Conservation (phyloP, 2,888 invertebrate species). For the Malacosoma neustria region DNA sequence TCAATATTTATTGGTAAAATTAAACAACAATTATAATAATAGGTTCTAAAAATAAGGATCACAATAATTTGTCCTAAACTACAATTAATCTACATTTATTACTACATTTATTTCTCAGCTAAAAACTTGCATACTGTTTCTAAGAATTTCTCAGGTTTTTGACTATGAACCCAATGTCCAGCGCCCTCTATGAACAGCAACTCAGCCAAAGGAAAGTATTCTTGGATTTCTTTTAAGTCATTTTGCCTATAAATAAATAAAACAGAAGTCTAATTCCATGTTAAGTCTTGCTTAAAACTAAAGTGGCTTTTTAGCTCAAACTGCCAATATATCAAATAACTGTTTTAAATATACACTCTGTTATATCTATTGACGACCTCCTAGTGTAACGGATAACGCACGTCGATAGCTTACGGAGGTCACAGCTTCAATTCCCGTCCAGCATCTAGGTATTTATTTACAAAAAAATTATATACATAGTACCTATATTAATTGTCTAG, state of each 20-base stretch:
- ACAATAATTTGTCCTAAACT: constrained; percentile 20
- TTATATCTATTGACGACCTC: too few relatives aligned
- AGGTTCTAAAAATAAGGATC: constrained; percentile 15
- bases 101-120: constrained; percentile 49
- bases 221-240: constrained; percentile 78
- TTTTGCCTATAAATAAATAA: constrained; percentile 40
- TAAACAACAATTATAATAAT: constrained; percentile 15
- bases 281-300: too few relatives aligned
- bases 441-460: too few relatives aligned
- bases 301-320: too few relatives aligned
- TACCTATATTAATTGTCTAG: too few relatives aligned
- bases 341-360: too few relatives aligned
- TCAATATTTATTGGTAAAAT: not conserved
- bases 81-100: not conserved
- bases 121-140: constrained; percentile 78
- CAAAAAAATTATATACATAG: too few relatives aligned
- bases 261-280: not conserved
- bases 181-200: constrained; percentile 84
- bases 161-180: constrained; percentile 96
- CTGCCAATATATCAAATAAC: too few relatives aligned
- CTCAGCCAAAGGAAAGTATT: constrained; percentile 82
- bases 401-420: too few relatives aligned
- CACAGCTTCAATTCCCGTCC: too few relatives aligned
- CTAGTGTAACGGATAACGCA: too few relatives aligned
- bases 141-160: constrained; percentile 88